A percentile compares a stretch with the other conserved stretches of the same genome.
phyloP scores from a whole-genome alignment of 2,113 vertebrate species.

The Centropristis striata region DNA sequence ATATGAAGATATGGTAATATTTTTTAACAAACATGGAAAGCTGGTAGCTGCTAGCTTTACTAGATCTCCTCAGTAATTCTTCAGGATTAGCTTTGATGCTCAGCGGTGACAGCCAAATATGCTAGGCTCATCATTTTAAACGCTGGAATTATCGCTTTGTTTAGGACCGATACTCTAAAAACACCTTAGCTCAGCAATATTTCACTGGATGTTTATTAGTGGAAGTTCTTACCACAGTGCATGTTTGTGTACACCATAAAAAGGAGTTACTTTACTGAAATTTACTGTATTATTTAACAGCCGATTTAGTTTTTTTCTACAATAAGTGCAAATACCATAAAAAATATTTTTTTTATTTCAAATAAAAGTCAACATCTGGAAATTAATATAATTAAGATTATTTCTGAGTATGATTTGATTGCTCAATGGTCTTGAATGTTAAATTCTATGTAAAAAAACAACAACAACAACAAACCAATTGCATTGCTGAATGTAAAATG shows the following conservation, averaged over 20 bases:
- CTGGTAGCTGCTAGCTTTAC: conserved; percentile 3
- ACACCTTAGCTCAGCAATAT: conserved; percentile 48
- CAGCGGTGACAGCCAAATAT: conserved; percentile 41
- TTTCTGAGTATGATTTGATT: too few relatives aligned
- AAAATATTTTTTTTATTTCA: too few relatives aligned
- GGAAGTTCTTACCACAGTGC: background rate
- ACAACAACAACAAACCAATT: too few relatives aligned
- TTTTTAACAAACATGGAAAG: conserved; percentile 39
- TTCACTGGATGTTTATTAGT: conserved; percentile 19
- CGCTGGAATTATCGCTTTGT: conserved; percentile 40
- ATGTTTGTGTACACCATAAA: background rate
- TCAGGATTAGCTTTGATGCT: conserved; percentile 41
- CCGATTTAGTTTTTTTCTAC: too few relatives aligned
- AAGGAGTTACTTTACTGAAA: too few relatives aligned
- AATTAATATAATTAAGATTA: too few relatives aligned
- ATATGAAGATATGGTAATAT: conserved; percentile 31
- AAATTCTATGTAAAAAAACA: too few relatives aligned
- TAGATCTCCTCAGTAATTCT: conserved; percentile 14
- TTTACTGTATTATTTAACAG: too few relatives aligned
- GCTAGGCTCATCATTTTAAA: conserved; percentile 54
- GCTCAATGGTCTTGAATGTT: too few relatives aligned
- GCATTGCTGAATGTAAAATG: too few relatives aligned
- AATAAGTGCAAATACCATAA: too few relatives aligned
- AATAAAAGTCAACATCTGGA: too few relatives aligned
- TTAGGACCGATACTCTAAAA: conserved; percentile 37